These are phyloP conservation scores for Busseola fusca DNA, from an alignment of 2,888 invertebrate genomes.

Conservation along the genomic window DNA sequence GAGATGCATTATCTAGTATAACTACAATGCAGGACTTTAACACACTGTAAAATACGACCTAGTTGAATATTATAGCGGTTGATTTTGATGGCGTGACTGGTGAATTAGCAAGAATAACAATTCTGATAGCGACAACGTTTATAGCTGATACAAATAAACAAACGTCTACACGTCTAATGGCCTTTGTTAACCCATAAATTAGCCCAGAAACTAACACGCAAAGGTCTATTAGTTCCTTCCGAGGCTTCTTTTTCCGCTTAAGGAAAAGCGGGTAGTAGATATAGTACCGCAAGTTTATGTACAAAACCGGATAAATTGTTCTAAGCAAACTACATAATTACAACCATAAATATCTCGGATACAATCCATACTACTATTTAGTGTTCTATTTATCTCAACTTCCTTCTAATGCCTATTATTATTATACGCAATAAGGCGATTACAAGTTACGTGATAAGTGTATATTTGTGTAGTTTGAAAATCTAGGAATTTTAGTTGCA, in stretches of 20 bases:
- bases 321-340: conserved; percentile 67
- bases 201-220: conserved; percentile 23
- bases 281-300: conserved; percentile 38
- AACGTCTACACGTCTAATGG: conserved; percentile 10
- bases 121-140: conserved; percentile 1
- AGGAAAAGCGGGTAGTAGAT: conserved; percentile 40
- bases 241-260: conserved; percentile 30
- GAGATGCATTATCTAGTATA: conserved; percentile 21
- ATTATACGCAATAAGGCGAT: conserved; percentile 59
- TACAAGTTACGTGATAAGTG: conserved; percentile 49
- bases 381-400: conserved; percentile 60
- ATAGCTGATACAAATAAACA: conserved; percentile 8
- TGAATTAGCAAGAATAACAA: background rate
- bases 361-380: conserved; percentile 62
- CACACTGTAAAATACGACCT: background rate
- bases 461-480: conserved; percentile 50
- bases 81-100: conserved; percentile 11
- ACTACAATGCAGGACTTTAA: background rate
- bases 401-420: conserved; percentile 63
- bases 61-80: background rate
- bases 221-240: conserved; percentile 32
- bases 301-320: conserved; percentile 47
- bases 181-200: conserved; percentile 6
- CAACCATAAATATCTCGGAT: conserved; percentile 62
- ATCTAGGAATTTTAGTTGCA: conserved; percentile 41